Evolutionary conservation across 2,888 invertebrate genomes (phyloP).

Genomic region (Oxyteleia sp.): DNA sequence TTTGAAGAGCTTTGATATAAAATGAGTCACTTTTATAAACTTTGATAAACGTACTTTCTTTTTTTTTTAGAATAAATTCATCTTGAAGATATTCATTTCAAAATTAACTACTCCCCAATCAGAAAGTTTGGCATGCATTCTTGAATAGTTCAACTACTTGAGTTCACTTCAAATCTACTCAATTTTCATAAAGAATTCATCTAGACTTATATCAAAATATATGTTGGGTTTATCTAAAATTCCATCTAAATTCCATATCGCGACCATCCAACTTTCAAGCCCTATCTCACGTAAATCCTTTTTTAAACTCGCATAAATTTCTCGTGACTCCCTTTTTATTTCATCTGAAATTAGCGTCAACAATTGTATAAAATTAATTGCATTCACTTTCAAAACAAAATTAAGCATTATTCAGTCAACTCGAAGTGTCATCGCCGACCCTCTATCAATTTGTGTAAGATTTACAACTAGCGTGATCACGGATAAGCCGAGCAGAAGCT

Average conservation of each 20-base stretch:
- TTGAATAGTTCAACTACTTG: conserved; percentile 2
- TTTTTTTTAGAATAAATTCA: no score
- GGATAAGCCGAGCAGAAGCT: not conserved
- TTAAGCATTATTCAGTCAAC: not conserved
- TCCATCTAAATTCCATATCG: conserved; percentile 23
- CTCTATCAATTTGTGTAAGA: not conserved
- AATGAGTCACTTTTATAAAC: no score
- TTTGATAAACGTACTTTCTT: no score
- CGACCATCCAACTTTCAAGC: not conserved
- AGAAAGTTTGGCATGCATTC: not conserved
- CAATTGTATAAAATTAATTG: conserved; percentile 7
- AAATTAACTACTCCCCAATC: no score
- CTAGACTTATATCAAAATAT: conserved; percentile 26
- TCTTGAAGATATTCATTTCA: no score
- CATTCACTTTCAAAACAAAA: not conserved
- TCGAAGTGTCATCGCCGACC: not conserved
- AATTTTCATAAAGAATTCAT: conserved; percentile 32
- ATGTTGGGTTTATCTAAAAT: conserved; percentile 24
- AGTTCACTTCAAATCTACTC: not conserved
- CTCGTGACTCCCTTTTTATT: conserved; percentile 21
- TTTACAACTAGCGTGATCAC: not conserved
- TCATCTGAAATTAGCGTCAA: conserved; percentile 17
- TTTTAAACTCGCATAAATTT: conserved; percentile 28
- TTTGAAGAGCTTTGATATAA: no score
- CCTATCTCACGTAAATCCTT: not conserved